These are phyloP conservation scores for Podarcis muralis DNA, from an alignment of 2,113 vertebrate species.

Conservation along the genomic window DNA sequence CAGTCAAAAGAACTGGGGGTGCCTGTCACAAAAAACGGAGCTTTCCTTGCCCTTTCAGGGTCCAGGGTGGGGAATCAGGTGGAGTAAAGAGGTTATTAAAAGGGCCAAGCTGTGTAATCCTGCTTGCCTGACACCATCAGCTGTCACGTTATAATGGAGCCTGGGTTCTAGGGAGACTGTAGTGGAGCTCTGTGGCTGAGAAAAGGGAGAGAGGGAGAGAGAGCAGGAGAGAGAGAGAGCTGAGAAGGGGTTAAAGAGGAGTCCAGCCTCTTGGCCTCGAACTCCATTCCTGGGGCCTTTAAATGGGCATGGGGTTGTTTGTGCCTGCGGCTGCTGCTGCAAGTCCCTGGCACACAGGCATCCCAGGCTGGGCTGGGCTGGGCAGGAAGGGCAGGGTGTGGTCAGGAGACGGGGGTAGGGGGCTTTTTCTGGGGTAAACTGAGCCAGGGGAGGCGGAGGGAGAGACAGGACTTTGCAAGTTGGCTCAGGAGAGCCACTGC, in stretches of 20 bases:
- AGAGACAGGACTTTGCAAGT: background rate
- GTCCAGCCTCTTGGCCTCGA: background rate
- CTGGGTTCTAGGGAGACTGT: background rate
- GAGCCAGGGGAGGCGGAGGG: no score
- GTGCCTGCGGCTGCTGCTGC: background rate
- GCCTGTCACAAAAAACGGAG: no score
- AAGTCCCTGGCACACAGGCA: background rate
- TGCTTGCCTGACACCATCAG: no score
- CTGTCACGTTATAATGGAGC: background rate
- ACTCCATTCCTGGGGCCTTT: slow-evolving; percentile 8
- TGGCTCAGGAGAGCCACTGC: background rate
- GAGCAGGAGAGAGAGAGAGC: no score
- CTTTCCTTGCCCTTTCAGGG: no score
- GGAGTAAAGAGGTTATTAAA: no score
- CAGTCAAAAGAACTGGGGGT: no score
- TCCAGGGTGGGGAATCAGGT: no score
- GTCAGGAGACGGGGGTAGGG: background rate
- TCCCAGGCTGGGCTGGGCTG: background rate
- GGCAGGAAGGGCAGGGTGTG: background rate
- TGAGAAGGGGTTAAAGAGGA: background rate
- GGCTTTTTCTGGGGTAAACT: background rate
- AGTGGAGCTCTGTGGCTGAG: background rate
- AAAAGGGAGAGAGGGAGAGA: background rate
- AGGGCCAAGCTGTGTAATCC: no score
- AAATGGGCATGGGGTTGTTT: background rate